Percentiles rank a stretch among this genome's conserved stretches.
These are phyloP conservation scores for Marcusenius ussheri DNA, from an alignment of 2,113 vertebrate species.

Conservation along the genomic window DNA sequence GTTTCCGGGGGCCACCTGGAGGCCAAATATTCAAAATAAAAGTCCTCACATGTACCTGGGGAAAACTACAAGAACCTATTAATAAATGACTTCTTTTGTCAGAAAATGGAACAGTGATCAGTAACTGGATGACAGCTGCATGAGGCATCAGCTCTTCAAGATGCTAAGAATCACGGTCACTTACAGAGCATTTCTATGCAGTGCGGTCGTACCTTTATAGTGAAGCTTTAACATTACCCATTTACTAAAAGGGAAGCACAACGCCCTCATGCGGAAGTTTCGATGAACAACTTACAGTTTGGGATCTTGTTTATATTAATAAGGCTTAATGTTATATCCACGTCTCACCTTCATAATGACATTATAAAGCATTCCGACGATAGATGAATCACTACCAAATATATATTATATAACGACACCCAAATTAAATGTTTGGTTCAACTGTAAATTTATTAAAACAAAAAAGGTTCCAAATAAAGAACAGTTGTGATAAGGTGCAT, in stretches of 20 bases:
- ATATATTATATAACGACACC: background rate
- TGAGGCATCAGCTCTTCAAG: background rate
- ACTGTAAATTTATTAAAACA: constrained; percentile 60
- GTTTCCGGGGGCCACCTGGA: background rate
- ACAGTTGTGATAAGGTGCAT: constrained; percentile 56
- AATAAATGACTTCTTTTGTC: background rate
- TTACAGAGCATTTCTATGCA: background rate
- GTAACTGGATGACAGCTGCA: background rate
- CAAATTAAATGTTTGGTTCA: constrained; percentile 33
- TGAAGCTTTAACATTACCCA: background rate
- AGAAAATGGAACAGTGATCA: background rate
- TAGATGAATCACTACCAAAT: background rate
- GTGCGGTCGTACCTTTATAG: background rate
- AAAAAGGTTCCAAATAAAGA: constrained; percentile 52
- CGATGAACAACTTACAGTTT: background rate
- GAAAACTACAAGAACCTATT: background rate
- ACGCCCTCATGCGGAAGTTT: background rate
- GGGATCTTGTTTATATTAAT: background rate
- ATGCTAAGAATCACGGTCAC: background rate
- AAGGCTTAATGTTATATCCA: background rate
- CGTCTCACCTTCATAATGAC: background rate
- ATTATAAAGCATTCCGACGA: background rate
- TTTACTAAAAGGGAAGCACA: background rate
- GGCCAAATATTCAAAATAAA: constrained; percentile 44
- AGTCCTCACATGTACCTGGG: background rate